Evolutionary conservation across 2,888 invertebrate genomes (phyloP).

Genomic region (Philereme transversata): DNA sequence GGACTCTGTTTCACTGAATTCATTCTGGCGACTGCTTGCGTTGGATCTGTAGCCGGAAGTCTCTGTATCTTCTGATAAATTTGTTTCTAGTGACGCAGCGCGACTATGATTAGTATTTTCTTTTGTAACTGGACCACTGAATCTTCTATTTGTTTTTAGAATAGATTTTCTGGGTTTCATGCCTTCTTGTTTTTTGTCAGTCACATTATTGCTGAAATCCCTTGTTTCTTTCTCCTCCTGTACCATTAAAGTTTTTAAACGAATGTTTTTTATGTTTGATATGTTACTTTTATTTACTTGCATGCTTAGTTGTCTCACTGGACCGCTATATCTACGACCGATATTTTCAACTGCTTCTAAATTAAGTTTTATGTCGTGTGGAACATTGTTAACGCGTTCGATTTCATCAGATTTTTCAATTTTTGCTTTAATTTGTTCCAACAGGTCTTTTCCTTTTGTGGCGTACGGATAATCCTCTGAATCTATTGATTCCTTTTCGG

Average conservation of each 20-base stretch:
- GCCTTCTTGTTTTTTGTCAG: constrained; percentile 47
- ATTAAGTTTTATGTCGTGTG: constrained; percentile 41
- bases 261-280: constrained; percentile 52
- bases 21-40: constrained; percentile 70
- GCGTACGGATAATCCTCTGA: constrained; percentile 63
- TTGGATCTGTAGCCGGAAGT: constrained; percentile 84
- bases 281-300: constrained; percentile 58
- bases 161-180: constrained; percentile 66
- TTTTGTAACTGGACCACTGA: constrained; percentile 53
- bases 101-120: constrained; percentile 17
- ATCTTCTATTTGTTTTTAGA: constrained; percentile 59
- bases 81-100: constrained; percentile 30
- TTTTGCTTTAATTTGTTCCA: constrained; percentile 58
- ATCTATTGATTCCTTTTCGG: constrained; percentile 72
- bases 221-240: constrained; percentile 49
- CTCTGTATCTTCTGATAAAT: constrained; percentile 67
- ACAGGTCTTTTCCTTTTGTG: constrained; percentile 55
- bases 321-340: constrained; percentile 62
- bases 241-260: constrained; percentile 43
- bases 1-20: constrained; percentile 81
- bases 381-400: constrained; percentile 20
- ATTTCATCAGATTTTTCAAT: constrained; percentile 37
- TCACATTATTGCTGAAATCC: constrained; percentile 37
- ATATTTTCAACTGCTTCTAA: constrained; percentile 37
- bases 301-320: constrained; percentile 55